These are phyloP conservation scores for Meleagris gallopavo DNA, from an alignment of 2,113 vertebrate species.

Conservation along the genomic window DNA sequence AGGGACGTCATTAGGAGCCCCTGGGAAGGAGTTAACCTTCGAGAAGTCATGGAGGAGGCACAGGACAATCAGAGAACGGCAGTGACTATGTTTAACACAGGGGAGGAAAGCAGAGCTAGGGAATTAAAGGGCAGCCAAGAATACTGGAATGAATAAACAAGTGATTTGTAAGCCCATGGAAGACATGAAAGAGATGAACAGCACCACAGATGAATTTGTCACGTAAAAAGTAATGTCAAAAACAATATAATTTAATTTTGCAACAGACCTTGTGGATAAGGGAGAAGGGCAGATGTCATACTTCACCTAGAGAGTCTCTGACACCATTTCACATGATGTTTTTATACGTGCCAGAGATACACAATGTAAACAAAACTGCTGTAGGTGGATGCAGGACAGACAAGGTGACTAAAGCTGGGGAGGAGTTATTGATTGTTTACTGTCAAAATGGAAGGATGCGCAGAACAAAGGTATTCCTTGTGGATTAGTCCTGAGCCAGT, in stretches of 20 bases:
- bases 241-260: constrained; percentile 14
- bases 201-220: not conserved
- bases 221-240: constrained; percentile 27
- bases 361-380: not conserved
- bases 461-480: not conserved
- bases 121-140: not conserved
- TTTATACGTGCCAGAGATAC: not conserved
- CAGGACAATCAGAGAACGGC: not conserved
- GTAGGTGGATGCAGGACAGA: not conserved
- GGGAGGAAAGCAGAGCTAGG: not conserved
- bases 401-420: not conserved
- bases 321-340: not conserved
- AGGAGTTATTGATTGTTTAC: constrained; percentile 58
- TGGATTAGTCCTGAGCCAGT: constrained; percentile 28
- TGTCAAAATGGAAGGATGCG: constrained; percentile 22
- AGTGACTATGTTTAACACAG: fast-evolving
- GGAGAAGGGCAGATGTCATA: not conserved
- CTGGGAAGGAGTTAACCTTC: not conserved
- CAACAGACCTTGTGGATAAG: constrained; percentile 10
- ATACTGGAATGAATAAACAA: constrained; percentile 27
- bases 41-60: not conserved
- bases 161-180: constrained; percentile 42
- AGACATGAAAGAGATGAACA: constrained; percentile 19
- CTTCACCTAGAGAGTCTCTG: not conserved
- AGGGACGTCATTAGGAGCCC: not conserved